phyloP scores from a whole-genome alignment of 2,888 invertebrate species.

The Aromia moschata region DNA sequence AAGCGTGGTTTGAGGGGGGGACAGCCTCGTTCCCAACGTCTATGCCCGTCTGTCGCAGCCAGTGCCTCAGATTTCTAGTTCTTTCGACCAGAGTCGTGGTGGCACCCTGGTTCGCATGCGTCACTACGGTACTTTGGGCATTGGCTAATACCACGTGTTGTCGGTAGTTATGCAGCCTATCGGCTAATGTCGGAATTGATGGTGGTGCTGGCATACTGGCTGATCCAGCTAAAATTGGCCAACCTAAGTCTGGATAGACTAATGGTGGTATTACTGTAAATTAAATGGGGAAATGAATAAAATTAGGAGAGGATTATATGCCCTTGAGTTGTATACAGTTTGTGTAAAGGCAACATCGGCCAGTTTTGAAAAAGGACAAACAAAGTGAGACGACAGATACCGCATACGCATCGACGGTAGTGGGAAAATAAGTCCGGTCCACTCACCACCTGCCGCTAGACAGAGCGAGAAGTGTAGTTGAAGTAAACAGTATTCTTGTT shows the following conservation, averaged over 20 bases:
- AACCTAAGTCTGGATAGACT: slow-evolving; percentile 67
- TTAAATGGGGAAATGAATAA: slow-evolving; percentile 6
- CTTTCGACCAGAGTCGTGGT: slow-evolving; percentile 73
- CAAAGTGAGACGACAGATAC: too few species aligned
- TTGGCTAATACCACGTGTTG: slow-evolving; percentile 66
- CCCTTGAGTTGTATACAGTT: too few species aligned
- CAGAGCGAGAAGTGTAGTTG: too few species aligned
- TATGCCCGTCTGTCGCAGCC: slow-evolving; percentile 68
- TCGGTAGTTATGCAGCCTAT: slow-evolving; percentile 67
- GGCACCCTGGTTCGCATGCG: slow-evolving; percentile 64
- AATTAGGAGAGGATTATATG: slow-evolving; percentile 5
- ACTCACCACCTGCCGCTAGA: too few species aligned
- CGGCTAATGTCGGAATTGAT: slow-evolving; percentile 64
- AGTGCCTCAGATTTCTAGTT: slow-evolving; percentile 72
- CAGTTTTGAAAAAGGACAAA: too few species aligned
- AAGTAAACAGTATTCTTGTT: too few species aligned
- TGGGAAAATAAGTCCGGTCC: too few species aligned
- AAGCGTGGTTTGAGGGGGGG: slow-evolving; percentile 54
- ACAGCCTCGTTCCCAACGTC: slow-evolving; percentile 47
- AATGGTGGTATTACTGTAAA: slow-evolving; percentile 61
- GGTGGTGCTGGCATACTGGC: slow-evolving; percentile 56
- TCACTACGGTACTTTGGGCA: slow-evolving; percentile 63
- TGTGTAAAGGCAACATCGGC: too few species aligned
- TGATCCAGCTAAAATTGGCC: slow-evolving; percentile 62
- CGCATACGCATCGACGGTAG: too few species aligned